phyloP scores from a whole-genome alignment of 2,113 vertebrate species.

The Pomatorhinus ruficollis region DNA sequence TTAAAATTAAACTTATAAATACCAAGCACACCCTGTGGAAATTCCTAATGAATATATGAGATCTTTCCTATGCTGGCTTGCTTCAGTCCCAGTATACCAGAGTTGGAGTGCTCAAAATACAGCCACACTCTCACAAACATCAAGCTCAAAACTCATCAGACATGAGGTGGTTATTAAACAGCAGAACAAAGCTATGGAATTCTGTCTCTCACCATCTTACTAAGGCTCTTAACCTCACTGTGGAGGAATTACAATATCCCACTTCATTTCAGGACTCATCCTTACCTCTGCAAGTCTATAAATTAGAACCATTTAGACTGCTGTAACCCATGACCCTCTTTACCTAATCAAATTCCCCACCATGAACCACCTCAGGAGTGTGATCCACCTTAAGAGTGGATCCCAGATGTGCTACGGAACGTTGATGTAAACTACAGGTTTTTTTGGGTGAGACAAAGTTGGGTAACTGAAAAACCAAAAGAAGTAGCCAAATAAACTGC shows the following conservation, averaged over 20 bases:
- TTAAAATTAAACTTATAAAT: conserved; percentile 1
- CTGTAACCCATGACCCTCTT: background rate
- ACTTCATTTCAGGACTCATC: conserved; percentile 45
- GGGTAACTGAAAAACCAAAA: background rate
- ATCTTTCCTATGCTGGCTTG: background rate
- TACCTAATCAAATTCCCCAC: background rate
- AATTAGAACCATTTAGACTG: conserved; percentile 18
- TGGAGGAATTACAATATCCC: conserved; percentile 25
- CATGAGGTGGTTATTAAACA: background rate
- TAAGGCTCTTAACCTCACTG: conserved; percentile 40
- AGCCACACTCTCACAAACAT: conserved; percentile 3
- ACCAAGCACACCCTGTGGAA: background rate
- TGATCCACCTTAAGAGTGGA: background rate
- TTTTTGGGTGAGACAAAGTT: background rate
- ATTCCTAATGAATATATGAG: background rate
- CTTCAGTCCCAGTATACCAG: background rate
- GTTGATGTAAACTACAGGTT: background rate
- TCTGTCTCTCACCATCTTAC: conserved; percentile 49
- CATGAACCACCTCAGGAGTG: background rate
- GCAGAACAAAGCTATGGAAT: conserved; percentile 13
- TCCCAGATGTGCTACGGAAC: background rate
- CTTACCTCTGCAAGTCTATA: conserved; percentile 37
- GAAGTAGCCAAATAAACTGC: background rate
- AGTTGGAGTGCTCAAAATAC: background rate
- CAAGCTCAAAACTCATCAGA: background rate